phyloP scores from a whole-genome alignment of 2,797 vertebrate genomes.

The Florisuga fusca region DNA sequence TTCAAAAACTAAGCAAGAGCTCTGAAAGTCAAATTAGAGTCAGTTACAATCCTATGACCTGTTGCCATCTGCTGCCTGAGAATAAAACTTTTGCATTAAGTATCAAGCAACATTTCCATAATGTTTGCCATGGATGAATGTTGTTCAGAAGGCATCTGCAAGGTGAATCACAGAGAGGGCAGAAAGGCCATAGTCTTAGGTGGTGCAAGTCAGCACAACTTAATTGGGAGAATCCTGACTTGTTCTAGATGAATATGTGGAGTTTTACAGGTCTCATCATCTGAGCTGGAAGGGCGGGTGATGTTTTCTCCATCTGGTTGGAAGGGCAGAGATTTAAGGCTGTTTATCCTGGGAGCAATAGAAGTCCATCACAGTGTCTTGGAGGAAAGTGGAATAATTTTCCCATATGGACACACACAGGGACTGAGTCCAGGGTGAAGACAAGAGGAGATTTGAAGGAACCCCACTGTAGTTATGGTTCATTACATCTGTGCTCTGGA shows the following conservation, averaged over 20 bases:
- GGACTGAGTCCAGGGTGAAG: not conserved
- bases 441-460: not conserved
- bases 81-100: not conserved
- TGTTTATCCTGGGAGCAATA: not conserved
- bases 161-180: not conserved
- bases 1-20: constrained; percentile 14
- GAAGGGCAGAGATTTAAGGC: not conserved
- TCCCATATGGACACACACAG: not conserved
- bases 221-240: not conserved
- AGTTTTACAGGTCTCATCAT: not conserved
- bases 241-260: not conserved
- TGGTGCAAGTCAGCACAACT: not conserved
- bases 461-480: not conserved
- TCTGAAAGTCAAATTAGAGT: not conserved
- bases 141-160: not conserved
- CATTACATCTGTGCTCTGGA: not conserved
- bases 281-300: not conserved
- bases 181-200: not conserved
- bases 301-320: not conserved
- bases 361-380: not conserved
- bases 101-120: not conserved
- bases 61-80: constrained; percentile 28
- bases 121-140: not conserved
- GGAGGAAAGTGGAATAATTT: not conserved
- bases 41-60: constrained; percentile 9